A percentile compares a stretch with the other conserved stretches of the same genome.
phyloP scores from a whole-genome alignment of 2,113 vertebrate genomes.

The Tauraco erythrolophus region DNA sequence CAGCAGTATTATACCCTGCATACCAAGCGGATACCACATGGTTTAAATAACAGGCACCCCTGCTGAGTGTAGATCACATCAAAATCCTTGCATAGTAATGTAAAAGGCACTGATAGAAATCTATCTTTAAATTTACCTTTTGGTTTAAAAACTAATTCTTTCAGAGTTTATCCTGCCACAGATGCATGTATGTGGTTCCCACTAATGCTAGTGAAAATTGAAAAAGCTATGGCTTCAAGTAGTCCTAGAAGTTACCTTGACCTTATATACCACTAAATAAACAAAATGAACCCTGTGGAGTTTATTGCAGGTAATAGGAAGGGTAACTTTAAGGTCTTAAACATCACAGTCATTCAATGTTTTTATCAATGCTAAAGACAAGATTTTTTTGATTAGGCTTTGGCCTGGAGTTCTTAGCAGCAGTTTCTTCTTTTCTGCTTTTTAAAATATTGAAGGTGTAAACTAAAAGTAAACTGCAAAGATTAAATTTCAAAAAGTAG shows the following conservation, averaged over 20 bases:
- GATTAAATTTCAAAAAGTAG: neutral
- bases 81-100: slow-evolving; percentile 48
- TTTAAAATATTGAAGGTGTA: neutral
- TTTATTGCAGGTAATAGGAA: neutral
- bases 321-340: neutral
- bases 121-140: slow-evolving; percentile 36
- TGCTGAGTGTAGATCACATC: slow-evolving; percentile 46
- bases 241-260: neutral
- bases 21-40: slow-evolving; percentile 62
- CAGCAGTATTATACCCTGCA: slow-evolving; percentile 51
- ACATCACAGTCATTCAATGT: neutral
- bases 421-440: neutral
- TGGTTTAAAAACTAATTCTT: neutral
- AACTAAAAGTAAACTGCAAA: neutral
- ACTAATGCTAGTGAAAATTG: neutral
- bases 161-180: neutral
- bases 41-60: slow-evolving; percentile 58
- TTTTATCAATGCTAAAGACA: neutral
- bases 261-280: neutral
- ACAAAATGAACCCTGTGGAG: neutral
- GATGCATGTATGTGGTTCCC: neutral
- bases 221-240: neutral
- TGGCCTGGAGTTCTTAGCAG: neutral
- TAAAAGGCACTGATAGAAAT: slow-evolving; percentile 48
- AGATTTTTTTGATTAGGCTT: neutral